Percentiles rank a stretch among this genome's conserved stretches.
These are phyloP conservation scores for Drosophila maculinotata DNA, from an alignment of 2,888 invertebrate species.

Conservation along the genomic window DNA sequence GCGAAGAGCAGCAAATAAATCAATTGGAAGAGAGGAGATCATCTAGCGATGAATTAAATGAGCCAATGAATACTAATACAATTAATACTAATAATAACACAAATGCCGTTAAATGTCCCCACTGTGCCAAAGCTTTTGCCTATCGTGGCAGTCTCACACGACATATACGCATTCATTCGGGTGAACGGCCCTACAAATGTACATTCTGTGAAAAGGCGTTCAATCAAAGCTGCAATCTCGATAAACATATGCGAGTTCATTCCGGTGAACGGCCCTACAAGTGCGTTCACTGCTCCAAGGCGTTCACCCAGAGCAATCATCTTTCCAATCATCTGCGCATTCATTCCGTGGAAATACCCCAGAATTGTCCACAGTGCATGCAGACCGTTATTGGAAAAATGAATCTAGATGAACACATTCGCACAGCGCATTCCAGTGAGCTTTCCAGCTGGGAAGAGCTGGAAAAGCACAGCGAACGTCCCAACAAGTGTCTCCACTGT, in stretches of 20 bases:
- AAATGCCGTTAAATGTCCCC: neutral
- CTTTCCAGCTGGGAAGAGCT: neutral
- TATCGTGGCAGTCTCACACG: conserved; percentile 15
- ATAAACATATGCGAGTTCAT: conserved; percentile 86
- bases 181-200: conserved; percentile 23
- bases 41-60: neutral
- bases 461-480: neutral
- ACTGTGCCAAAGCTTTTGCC: conserved; percentile 10
- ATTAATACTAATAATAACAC: neutral
- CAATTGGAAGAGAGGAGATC: neutral
- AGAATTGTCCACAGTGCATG: no score
- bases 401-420: neutral
- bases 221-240: conserved; percentile 82
- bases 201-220: conserved; percentile 18
- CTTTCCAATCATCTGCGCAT: conserved; percentile 57
- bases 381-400: neutral
- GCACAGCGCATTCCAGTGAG: neutral
- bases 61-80: neutral
- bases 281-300: conserved; percentile 86
- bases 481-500: conserved; percentile 16
- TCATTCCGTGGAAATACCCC: conserved; percentile 4
- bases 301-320: conserved; percentile 86
- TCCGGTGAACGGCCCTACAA: conserved; percentile 86
- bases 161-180: conserved; percentile 26
- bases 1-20: neutral